These are phyloP conservation scores for Danaus plexippus DNA, from an alignment of 1,140 invertebrate genomes.

Conservation along the genomic window DNA sequence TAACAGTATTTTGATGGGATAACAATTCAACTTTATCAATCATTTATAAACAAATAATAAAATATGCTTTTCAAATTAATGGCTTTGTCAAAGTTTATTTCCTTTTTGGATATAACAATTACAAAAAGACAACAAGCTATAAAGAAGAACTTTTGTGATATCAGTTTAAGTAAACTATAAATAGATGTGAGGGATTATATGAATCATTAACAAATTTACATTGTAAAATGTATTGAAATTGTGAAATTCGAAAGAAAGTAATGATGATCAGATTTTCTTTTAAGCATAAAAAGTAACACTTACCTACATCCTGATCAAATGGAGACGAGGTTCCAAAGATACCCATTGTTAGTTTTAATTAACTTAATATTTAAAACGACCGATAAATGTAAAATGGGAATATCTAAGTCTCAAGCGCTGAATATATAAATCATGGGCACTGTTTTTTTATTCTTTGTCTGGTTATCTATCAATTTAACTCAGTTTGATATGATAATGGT, in stretches of 20 bases:
- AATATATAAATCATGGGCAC: neutral
- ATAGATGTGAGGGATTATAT: neutral
- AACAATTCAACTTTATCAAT: no score
- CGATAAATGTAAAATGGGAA: neutral
- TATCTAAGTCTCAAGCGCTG: neutral
- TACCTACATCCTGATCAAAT: slow-evolving; percentile 83
- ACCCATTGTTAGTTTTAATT: slow-evolving; percentile 66
- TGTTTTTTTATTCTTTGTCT: slow-evolving; percentile 1
- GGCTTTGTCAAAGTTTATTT: no score
- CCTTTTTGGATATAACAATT: no score
- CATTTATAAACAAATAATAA: no score
- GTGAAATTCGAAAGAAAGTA: no score
- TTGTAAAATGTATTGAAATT: slow-evolving; percentile 8
- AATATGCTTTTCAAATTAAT: no score
- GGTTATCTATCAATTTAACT: neutral
- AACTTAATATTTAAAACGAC: slow-evolving; percentile 1
- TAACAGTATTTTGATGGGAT: no score
- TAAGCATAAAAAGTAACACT: slow-evolving; percentile 41
- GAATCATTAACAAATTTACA: slow-evolving; percentile 2
- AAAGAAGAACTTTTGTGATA: neutral
- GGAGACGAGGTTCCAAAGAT: slow-evolving; percentile 78
- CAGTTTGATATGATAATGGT: slow-evolving; percentile 2
- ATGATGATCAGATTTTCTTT: no score
- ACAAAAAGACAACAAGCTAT: no score
- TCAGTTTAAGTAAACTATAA: slow-evolving; percentile 1